phyloP scores from a whole-genome alignment of 2,888 invertebrate genomes.

The Romanomermis culicivorax region DNA sequence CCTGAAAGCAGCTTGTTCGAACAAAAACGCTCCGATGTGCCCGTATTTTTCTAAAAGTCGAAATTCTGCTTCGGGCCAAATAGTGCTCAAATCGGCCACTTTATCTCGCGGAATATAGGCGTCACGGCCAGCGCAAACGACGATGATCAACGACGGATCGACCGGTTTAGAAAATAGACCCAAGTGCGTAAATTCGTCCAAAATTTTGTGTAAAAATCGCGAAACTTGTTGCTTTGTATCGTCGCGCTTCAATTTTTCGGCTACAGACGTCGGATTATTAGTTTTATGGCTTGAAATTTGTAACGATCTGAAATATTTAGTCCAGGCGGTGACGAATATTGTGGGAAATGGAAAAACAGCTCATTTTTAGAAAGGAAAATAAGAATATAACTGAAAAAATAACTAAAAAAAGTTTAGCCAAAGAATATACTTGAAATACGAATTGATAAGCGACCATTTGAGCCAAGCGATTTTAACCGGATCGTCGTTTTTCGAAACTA shows the following conservation, averaged over 20 bases:
- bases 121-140: slow-evolving; percentile 67
- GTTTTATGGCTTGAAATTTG: too few species aligned
- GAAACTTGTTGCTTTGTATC: slow-evolving; percentile 42
- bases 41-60: slow-evolving; percentile 59
- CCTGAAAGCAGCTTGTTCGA: slow-evolving; percentile 1
- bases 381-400: too few species aligned
- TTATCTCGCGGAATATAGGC: slow-evolving; percentile 62
- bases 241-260: background rate
- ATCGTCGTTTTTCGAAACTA: too few species aligned
- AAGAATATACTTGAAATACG: too few species aligned
- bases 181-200: slow-evolving; percentile 95
- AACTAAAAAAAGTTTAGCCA: too few species aligned
- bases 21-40: slow-evolving; percentile 40
- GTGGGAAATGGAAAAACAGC: too few species aligned
- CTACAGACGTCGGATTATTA: too few species aligned
- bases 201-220: slow-evolving; percentile 84
- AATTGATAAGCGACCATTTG: too few species aligned
- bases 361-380: too few species aligned
- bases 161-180: slow-evolving; percentile 63
- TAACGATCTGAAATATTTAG: too few species aligned
- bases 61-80: slow-evolving; percentile 80
- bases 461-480: too few species aligned
- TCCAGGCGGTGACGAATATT: too few species aligned
- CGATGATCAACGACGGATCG: slow-evolving; percentile 70
- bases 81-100: slow-evolving; percentile 54